These are phyloP conservation scores for Aphidius colemani DNA, from an alignment of 2,888 invertebrate species.

Conservation along the genomic window DNA sequence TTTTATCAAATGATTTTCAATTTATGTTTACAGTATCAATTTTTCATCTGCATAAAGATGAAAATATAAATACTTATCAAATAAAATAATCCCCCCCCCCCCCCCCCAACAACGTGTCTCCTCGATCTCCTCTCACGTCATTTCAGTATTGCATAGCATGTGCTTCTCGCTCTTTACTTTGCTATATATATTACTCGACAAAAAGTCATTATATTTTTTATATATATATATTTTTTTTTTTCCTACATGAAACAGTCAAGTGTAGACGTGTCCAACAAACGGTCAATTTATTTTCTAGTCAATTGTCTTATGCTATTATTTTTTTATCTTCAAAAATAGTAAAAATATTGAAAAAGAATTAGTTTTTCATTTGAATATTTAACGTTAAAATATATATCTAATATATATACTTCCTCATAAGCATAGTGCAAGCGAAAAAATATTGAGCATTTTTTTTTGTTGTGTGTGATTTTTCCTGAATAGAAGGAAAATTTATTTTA, in stretches of 20 bases:
- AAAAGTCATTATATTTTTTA: slow-evolving; percentile 27
- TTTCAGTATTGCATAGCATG: no score
- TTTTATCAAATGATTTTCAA: no score
- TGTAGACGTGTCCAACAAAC: slow-evolving; percentile 50
- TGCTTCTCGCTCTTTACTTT: no score
- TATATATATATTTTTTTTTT: slow-evolving; percentile 41
- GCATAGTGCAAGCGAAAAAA: no score
- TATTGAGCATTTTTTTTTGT: no score
- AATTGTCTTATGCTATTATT: neutral
- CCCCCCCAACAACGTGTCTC: slow-evolving; percentile 22
- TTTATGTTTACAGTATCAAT: no score
- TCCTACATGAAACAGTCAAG: slow-evolving; percentile 46
- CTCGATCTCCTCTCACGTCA: neutral
- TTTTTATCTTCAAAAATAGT: neutral
- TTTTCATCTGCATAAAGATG: no score
- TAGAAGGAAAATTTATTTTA: no score
- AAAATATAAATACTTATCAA: neutral
- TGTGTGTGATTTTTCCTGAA: no score
- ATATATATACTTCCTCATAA: no score
- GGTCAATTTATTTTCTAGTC: slow-evolving; percentile 32
- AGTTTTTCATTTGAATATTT: neutral
- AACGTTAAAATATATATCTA: neutral
- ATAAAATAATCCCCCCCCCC: neutral
- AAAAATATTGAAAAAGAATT: no score
- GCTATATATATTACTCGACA: neutral